Evolutionary conservation across 2,797 vertebrate species (phyloP), one percentile per base, ranked within the genome.

Genomic region (Gambusia yucatana): DNA sequence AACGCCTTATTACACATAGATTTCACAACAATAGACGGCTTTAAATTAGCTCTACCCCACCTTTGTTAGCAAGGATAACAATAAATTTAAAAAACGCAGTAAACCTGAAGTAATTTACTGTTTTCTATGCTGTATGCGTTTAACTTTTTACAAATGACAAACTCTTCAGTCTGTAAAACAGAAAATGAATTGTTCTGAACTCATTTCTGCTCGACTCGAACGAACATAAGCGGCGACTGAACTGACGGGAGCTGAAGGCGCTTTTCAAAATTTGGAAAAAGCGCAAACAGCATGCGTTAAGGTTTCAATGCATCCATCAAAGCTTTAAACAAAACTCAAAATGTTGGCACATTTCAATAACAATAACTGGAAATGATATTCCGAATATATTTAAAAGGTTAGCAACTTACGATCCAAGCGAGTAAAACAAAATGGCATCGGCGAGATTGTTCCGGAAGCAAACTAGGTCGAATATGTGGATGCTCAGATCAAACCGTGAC

Each of bases 1-100:
- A 48, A 75, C 84, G 85, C 70, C 75, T 84, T 75, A 88, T 88
- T 81, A 73, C 11, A 65, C 2, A 20, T 20, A 75, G 79, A 77
- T 81, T 67, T 61, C 5, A 10, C n/a, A 46, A 69, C 28, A 76
- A 85, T 28, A 47, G 36, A 61, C 47, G 7, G 46, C 77, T 77
- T 81, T 75, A 85, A 82, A 75, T 81, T 83, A 82, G 0, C 17
- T 61, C 44, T 6, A 28, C 33, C 76, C 86, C 33, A 59, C 82
- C 43, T 75, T 75, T 81, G 67, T 87, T 79, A 73, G 78, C 28
- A 28, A 30, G 13, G 44, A 61, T 80, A 41, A 61, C 47, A 76
- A 86, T 36, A 59, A 65, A 71, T 48, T 17, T 57, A 16, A 22
- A 52, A 80, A 57, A 57, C 20, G 48, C 74, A 80, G 73, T 5